Base-by-base conservation (phyloP, 2,797 vertebrate genomes). In the Pterois miles region DNA sequence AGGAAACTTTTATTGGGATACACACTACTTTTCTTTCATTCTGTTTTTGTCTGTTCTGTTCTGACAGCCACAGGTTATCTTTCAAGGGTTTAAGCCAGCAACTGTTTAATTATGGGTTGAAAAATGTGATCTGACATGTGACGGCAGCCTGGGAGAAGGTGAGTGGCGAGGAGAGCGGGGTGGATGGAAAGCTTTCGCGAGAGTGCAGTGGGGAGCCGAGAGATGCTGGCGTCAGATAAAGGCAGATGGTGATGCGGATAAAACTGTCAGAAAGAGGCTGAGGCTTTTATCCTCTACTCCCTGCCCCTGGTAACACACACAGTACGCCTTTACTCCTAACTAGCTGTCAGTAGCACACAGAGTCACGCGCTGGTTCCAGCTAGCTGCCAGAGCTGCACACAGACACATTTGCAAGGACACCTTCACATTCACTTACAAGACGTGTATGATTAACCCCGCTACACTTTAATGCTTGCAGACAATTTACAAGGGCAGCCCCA, bases 161-260 rank as follows among this genome's bases (percentile, higher is more conserved):
- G 85, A 88, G 75, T 40, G 65, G 60, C 3, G 75, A 83, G 57
- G 66, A 79, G 81, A 71, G 69, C 53, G 8, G 43, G 78, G 54
- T 53, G 83, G 79, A 82, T 66, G 63, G 81, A 81, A 74, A 76
- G 85, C 65, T 82, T 67, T 46, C 74, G 79, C 72, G 74, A 76
- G 81, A 65, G 74, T 83, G 83, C 81, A 65, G 50, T n/a, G 58
- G 74, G 81, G 76, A 89, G 81, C 68, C 13, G 66, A 78, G 75
- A 85, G 89, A 94, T 91, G 78, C 89, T 84, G 73, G 82, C 74
- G 74, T 89, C 85, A 88, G 90, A 93, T 93, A 86, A 90, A 91
- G 88, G 83, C 85, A 91, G 92, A 92, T 88, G 86, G 88, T 76
- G 77, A 85, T 87, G 86, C 62, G 34, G 92, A 93, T 94, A 91